These are phyloP conservation scores for Julus scanicus DNA, from an alignment of 2,888 invertebrate genomes.

Conservation along the genomic window DNA sequence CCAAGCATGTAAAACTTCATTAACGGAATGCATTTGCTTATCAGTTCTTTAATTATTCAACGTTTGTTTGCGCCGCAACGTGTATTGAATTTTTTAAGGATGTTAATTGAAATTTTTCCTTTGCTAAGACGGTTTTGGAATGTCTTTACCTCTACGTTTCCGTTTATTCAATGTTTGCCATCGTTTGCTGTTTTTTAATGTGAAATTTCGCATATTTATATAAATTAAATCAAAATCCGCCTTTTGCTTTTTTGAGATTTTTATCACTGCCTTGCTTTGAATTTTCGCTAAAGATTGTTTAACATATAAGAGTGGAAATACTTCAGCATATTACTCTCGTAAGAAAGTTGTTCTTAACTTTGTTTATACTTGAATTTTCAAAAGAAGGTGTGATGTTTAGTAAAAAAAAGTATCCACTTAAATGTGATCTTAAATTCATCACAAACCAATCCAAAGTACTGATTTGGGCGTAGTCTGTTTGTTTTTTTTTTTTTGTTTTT, in stretches of 20 bases:
- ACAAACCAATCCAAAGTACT: neutral
- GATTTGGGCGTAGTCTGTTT: no score
- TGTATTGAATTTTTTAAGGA: neutral
- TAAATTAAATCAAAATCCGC: neutral
- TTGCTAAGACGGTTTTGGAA: neutral
- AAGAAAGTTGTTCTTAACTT: no score
- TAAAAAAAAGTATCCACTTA: no score
- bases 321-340: neutral
- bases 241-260: neutral
- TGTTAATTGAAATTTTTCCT: neutral
- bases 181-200: neutral
- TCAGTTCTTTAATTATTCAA: conserved; percentile 37
- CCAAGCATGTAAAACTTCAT: neutral
- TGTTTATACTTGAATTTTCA: no score
- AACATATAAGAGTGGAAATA: no score
- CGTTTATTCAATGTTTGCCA: neutral
- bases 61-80: neutral
- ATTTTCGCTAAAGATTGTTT: no score
- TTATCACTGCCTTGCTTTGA: neutral
- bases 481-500: no score
- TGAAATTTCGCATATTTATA: neutral
- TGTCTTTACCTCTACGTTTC: neutral
- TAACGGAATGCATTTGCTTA: conserved; percentile 31
- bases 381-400: no score
- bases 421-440: no score